Base-by-base conservation (phyloP, 2,888 invertebrate genomes). In the Cataglyphis altisquamis region DNA sequence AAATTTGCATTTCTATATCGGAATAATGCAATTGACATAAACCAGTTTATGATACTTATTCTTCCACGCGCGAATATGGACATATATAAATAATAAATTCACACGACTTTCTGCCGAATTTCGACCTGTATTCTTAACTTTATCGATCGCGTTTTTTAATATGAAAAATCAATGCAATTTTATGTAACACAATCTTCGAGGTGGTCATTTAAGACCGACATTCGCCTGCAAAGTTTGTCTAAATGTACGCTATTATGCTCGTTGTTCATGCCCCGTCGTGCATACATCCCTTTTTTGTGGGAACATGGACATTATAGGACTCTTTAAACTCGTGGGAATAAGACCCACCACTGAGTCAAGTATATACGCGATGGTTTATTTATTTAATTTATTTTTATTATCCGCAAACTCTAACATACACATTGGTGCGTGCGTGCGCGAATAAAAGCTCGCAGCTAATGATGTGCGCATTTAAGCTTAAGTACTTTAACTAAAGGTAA, bases 251-350 rank as follows among this genome's bases (percentile, higher is more conserved):
- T 68, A 88, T 89, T 89, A 85, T 78, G 64, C 85, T 88, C 84
- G 85, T 89, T 86, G 89, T 89, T 83, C 87, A 72, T 84, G 83
- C 62, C 77, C 62, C 83, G 82, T 85, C 84, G 87, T 64, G 86
- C 85, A 84, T 86, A 78, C 81, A 86, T 89, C 88, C 88, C 86
- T 84, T 85, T 89, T 88, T 89, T 90, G 85, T 89, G 87, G 82
- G 87, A 89, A 87, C 84, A 67, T 74, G 68, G 41, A 73, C 81
- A 70, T 83, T 84, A 80, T 83, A 82, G 78, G 67, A 60, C 85
- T 80, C 88, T 85, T 85, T 87, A 84, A 90, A 85, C 80, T 77
- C 89, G 89, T 90, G 90, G 90, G 90, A 90, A 90, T 88, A 88
- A 85, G 86, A 88, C 57, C 57, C 39, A 0, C 66, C 21, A n/a